Evolutionary conservation across 2,797 vertebrate species (phyloP).

Genomic region (Chaenodraco wilsoni): DNA sequence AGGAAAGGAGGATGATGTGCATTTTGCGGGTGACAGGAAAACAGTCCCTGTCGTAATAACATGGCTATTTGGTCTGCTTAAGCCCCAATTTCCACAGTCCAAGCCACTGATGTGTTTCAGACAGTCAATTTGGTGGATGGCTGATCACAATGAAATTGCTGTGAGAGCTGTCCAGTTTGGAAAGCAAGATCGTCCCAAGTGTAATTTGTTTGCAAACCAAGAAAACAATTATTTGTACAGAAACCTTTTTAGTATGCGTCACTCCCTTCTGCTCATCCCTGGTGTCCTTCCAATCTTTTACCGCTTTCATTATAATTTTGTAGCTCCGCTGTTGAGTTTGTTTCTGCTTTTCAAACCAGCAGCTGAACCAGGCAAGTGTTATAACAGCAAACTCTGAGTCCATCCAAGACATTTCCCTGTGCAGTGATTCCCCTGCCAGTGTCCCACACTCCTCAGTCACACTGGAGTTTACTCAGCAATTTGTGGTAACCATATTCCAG

Average conservation of each 20-base stretch:
- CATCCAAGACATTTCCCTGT: constrained; percentile 40
- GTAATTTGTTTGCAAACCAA: constrained; percentile 53
- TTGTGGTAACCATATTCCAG: constrained; percentile 38
- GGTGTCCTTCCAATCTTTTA: constrained; percentile 33
- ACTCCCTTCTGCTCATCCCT: constrained; percentile 17
- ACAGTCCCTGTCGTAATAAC: constrained; percentile 72
- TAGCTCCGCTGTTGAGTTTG: constrained; percentile 12
- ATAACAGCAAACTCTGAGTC: constrained; percentile 21
- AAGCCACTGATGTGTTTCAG: constrained; percentile 75
- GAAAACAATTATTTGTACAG: constrained; percentile 53
- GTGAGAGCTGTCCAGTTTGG: constrained; percentile 53
- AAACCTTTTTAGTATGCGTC: constrained; percentile 33
- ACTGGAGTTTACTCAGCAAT: constrained; percentile 35
- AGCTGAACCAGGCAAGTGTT: constrained; percentile 34
- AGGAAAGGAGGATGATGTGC: constrained; percentile 69
- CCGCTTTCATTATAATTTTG: constrained; percentile 43
- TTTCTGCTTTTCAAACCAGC: constrained; percentile 32
- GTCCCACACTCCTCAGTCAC: constrained; percentile 40
- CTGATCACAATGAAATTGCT: constrained; percentile 61
- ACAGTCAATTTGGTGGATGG: constrained; percentile 73
- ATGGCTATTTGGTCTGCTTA: constrained; percentile 75
- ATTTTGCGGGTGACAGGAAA: constrained; percentile 66
- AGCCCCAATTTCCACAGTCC: constrained; percentile 72
- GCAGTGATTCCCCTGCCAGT: constrained; percentile 30
- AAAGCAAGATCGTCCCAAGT: constrained; percentile 34